phyloP scores from a whole-genome alignment of 2,888 invertebrate species.

The Cerastoderma edule region DNA sequence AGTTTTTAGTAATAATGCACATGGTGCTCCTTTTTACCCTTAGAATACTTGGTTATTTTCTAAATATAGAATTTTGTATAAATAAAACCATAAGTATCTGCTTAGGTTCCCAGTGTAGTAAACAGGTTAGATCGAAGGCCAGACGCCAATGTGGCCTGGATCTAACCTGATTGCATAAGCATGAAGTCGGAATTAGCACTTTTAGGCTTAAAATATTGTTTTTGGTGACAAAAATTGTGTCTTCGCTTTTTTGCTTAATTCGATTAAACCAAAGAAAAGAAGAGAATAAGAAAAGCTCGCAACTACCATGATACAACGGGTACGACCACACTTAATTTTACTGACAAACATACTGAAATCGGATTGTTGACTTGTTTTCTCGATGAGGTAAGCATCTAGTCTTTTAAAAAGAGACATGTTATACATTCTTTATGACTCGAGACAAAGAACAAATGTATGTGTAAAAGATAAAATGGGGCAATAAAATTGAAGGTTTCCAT shows the following conservation, averaged over 20 bases:
- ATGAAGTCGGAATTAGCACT: no score
- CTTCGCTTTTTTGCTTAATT: background rate
- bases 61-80: no score
- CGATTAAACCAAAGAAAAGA: background rate
- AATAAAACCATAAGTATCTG: no score
- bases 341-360: constrained; percentile 7
- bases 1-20: no score
- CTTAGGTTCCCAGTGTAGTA: no score
- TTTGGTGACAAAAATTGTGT: no score
- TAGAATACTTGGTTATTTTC: no score
- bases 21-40: no score
- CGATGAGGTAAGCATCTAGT: constrained; percentile 11
- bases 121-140: no score
- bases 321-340: constrained; percentile 5
- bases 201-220: no score
- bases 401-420: constrained; percentile 20
- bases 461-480: constrained; percentile 15
- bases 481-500: constrained; percentile 10
- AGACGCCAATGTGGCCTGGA: no score
- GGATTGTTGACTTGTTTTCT: constrained; percentile 14
- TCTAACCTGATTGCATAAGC: no score
- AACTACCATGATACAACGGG: constrained; percentile 1
- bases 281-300: background rate
- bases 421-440: constrained; percentile 11
- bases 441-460: background rate